A percentile compares a stretch with the other conserved stretches of the same genome.
phyloP scores from a whole-genome alignment of 1,140 invertebrate genomes.

The Dreissena rostriformis region DNA sequence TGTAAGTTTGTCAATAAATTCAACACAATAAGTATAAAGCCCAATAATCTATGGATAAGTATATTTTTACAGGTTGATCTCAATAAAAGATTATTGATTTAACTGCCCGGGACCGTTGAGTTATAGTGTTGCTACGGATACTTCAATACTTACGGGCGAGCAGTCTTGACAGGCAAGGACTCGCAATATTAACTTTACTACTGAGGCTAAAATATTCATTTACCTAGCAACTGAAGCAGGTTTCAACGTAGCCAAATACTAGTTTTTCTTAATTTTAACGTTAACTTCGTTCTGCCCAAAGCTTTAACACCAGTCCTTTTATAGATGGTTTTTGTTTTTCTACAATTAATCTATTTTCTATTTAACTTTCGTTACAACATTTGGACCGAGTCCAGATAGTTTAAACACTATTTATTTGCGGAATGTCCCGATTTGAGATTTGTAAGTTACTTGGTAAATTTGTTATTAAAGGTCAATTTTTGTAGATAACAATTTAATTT shows the following conservation, averaged over 20 bases:
- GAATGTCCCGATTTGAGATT: conserved; percentile 53
- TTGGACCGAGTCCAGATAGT: conserved; percentile 60
- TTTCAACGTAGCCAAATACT: conserved; percentile 10
- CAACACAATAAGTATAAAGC: conserved; percentile 44
- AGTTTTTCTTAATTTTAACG: neutral
- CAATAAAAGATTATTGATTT: conserved; percentile 74
- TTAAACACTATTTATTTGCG: conserved; percentile 56
- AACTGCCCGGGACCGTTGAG: conserved; percentile 31
- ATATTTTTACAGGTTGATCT: conserved; percentile 59
- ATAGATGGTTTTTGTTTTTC: conserved; percentile 48
- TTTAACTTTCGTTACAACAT: conserved; percentile 49
- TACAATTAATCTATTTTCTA: conserved; percentile 18
- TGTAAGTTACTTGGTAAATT: conserved; percentile 58
- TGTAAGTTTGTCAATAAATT: conserved; percentile 53
- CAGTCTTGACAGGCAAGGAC: conserved; percentile 53
- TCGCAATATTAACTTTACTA: conserved; percentile 48
- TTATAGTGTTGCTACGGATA: conserved; percentile 71
- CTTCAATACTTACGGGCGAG: conserved; percentile 59
- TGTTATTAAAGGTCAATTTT: conserved; percentile 57
- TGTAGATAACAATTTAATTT: conserved; percentile 49
- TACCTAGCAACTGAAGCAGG: conserved; percentile 57
- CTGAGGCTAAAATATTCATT: conserved; percentile 37
- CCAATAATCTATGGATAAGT: conserved; percentile 52
- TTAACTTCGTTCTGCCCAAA: too few relatives aligned
- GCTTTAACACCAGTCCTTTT: too few relatives aligned